phyloP scores from a whole-genome alignment of 1,140 invertebrate genomes.

The Dendrolimus kikuchii region DNA sequence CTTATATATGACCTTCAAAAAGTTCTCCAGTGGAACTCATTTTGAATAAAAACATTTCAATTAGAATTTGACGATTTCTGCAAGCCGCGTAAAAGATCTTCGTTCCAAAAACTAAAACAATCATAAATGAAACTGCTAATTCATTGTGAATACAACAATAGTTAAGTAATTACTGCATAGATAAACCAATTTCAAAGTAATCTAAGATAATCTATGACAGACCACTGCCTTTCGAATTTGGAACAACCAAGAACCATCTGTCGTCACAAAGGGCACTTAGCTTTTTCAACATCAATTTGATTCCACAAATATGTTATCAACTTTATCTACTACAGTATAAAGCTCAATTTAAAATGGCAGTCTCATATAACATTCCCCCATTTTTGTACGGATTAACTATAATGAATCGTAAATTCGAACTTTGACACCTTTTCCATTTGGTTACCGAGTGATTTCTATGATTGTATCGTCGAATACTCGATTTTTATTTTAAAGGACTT shows the following conservation, averaged over 20 bases:
- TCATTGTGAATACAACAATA: background rate
- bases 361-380: constrained; percentile 26
- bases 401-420: constrained; percentile 72
- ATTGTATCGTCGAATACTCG: constrained; percentile 27
- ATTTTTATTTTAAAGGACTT: background rate
- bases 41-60: no score
- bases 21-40: no score
- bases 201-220: constrained; percentile 2
- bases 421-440: constrained; percentile 71
- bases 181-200: constrained; percentile 2
- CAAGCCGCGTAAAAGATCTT: no score
- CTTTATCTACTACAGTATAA: constrained; percentile 3
- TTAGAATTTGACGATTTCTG: no score
- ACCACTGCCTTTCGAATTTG: constrained; percentile 16
- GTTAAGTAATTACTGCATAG: background rate
- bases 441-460: constrained; percentile 52
- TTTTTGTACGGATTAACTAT: constrained; percentile 66
- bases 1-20: no score
- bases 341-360: constrained; percentile 1
- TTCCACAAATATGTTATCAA: background rate
- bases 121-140: constrained; percentile 1
- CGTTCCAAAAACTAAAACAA: background rate
- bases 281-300: constrained; percentile 55
- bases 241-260: constrained; percentile 54
- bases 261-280: constrained; percentile 64